A percentile compares a stretch with the other conserved stretches of the same genome.
Evolutionary conservation across 2,113 vertebrate genomes (phyloP).

Genomic region (Dinomys branickii): DNA sequence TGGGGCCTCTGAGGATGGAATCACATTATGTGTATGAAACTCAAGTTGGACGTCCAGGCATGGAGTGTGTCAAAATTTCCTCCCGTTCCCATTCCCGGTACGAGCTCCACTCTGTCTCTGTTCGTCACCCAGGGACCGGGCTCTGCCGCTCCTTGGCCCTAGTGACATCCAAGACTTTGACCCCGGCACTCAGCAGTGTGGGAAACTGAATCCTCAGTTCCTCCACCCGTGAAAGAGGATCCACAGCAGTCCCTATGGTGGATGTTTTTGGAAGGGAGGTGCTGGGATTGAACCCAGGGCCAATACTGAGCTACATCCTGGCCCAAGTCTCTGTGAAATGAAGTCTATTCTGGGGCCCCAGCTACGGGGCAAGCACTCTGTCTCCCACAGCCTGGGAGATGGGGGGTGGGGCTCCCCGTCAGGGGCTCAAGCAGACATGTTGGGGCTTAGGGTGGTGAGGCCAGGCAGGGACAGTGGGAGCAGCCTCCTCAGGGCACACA

Average conservation of each 20-base stretch:
- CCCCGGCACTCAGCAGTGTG: not conserved
- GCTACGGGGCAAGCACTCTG: not conserved
- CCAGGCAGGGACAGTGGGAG: not conserved
- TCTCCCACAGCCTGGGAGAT: not conserved
- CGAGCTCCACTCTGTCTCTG: not conserved
- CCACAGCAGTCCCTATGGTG: not conserved
- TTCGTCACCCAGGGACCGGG: not conserved
- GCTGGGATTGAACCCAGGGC: not conserved
- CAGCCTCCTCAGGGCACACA: not conserved
- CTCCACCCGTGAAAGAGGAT: not conserved
- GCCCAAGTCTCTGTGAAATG: too few species aligned
- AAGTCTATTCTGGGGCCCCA: not conserved
- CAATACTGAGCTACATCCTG: not conserved
- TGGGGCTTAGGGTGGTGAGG: not conserved
- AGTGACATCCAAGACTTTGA: not conserved
- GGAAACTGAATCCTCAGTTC: not conserved
- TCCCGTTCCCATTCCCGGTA: not conserved
- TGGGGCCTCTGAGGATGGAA: not conserved
- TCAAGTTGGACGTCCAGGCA: not conserved
- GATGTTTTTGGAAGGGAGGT: not conserved
- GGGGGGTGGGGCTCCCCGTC: not conserved
- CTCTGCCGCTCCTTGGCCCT: not conserved
- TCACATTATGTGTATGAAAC: not conserved
- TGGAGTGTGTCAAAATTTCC: not conserved
- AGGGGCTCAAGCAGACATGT: not conserved